Percentiles rank a stretch among this genome's conserved stretches.
Conservation (phyloP, 2,113 vertebrate species). For the Pavo muticus region DNA sequence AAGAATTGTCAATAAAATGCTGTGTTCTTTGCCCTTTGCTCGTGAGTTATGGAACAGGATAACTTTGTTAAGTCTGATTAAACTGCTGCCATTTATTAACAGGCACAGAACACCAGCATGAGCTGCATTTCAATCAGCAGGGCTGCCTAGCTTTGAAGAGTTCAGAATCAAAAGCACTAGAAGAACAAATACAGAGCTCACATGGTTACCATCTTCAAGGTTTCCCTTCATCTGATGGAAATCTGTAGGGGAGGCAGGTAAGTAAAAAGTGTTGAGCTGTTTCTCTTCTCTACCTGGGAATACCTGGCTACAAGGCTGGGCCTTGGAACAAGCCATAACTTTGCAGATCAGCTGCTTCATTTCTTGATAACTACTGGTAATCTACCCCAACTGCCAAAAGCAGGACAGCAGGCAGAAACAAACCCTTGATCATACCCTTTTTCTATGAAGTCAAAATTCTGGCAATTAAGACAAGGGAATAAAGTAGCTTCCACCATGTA, state of each 20-base stretch:
- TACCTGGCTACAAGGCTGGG: background rate
- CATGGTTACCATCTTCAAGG: background rate
- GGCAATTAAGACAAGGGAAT: background rate
- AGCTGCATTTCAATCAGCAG: background rate
- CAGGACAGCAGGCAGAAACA: conserved; percentile 11
- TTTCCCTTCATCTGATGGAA: background rate
- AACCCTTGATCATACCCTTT: background rate
- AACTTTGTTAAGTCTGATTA: background rate
- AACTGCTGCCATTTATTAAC: background rate
- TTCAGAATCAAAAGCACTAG: background rate
- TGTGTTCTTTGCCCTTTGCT: background rate
- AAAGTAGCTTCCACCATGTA: background rate
- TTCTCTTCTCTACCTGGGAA: background rate
- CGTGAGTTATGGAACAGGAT: background rate
- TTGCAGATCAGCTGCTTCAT: background rate
- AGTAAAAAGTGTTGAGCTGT: background rate
- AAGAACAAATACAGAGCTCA: background rate
- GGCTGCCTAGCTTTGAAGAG: background rate
- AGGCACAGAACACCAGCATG: background rate
- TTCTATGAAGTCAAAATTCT: background rate
- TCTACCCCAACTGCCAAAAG: background rate
- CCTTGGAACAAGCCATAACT: background rate
- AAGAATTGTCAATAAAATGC: background rate
- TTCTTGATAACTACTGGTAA: background rate
- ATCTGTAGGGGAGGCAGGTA: background rate